Evolutionary conservation across 2,888 invertebrate genomes (phyloP), one percentile per base, ranked within the genome.

Genomic region (Drosophila sordidula): DNA sequence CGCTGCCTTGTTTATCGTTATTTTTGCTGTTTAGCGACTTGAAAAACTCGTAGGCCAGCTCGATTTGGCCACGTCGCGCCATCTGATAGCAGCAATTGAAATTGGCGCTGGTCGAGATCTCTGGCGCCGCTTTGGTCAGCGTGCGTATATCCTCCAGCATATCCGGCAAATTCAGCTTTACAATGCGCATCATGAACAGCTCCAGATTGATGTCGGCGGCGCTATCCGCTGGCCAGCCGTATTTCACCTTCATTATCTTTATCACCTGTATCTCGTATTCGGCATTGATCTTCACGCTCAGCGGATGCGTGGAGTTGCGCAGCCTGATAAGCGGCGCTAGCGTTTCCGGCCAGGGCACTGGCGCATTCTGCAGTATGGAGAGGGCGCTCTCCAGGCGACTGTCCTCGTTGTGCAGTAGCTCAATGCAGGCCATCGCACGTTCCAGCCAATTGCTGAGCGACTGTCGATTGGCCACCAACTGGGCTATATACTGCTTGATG

Each of bases 231-330:
- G 91, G 89, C 92, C 92, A 92, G 32, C 90, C 91, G 59, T 92
- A 92, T 75, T 92, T 92, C 1, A 87, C 87, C 77, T 92, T 91
- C 87, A 92, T 90, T 14, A 92, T 91, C 81, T 92, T 92, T 6
- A 92, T 91, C 8, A 89, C 89, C 80, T 92, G 92, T 34, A 91
- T 87, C 65, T 92, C 92, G 59, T 91, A 91, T 75, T 92, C 91
- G 0, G 88, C 89, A 52, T 87, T 89, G 34, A 92, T 92, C 69
- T 91, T 90, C 1, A 82, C 63, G 6, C 92, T 91, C 34, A 92
- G 57, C 0, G 92, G 91, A 82, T 92, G 92, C 22, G 91, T 91
- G 0, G 92, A 92, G 46, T 87, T 86, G n/a, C 92, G 89, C 4
- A 92, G 62, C 66, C 90, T 90, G 2, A 91, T 78, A 0, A 92